Base-by-base conservation (phyloP, 2,797 vertebrate species). In the Allobates femoralis region DNA sequence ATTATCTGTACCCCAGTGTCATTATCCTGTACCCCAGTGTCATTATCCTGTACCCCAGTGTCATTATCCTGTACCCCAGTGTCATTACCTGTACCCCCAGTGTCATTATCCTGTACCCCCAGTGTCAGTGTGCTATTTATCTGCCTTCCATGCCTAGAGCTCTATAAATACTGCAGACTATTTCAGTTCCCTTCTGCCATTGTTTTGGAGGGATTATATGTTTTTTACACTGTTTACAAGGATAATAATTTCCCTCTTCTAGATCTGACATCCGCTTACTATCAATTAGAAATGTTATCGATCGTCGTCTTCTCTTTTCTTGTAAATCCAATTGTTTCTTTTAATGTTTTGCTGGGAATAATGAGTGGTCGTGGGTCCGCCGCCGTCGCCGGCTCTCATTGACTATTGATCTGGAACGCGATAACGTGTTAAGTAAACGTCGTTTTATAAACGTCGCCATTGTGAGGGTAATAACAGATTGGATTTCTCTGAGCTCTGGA, bases 31-130 rank as follows among this genome's bases (percentile, higher is more conserved):
- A 16, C 71, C 37, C 71, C 71, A 5, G 46, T 53, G 46, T 76
- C 50, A 76, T 69, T 75, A 18, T 55, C 30, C 74, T 51, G 74
- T n/a, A n/a, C n/a, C n/a, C n/a, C n/a, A n/a, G 37, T 41, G 37
- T 41, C 37, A 41, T 41, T 41, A 4, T 41, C 37, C 37, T 41
- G 37, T 41, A 8, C n/a, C n/a, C n/a, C 37, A 46, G 41, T 46
- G 41, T 46, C 41, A 46, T 41, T 41, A 4, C 37, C 37, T 41
- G 37, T 41, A 8, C 10, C n/a, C n/a, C n/a, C 37, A 46, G 37
- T 41, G 37, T 41, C 37, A 41, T 41, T 41, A 4, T 41, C 37
- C 37, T 41, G 37, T 41, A 8, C 10, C n/a, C n/a, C n/a, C 37
- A 46, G 41, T 46, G 41, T 46, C 41, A 46, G 41, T 8, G 41